phyloP scores from a whole-genome alignment of 2,113 vertebrate species.

The Silurus glanis region DNA sequence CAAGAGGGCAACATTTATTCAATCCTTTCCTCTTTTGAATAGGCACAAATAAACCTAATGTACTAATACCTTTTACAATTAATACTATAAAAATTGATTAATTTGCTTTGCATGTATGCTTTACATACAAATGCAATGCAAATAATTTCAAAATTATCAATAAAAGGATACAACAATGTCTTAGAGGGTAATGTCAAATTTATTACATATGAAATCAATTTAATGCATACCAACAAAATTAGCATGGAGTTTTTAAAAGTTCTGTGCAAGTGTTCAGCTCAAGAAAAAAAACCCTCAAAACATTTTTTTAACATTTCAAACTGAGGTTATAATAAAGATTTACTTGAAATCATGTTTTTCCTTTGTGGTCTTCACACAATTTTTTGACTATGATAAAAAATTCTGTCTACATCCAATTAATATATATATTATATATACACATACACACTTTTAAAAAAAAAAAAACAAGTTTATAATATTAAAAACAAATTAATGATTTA shows the following conservation, averaged over 20 bases:
- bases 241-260: background rate
- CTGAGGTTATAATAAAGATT: background rate
- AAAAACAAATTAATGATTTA: background rate
- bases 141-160: background rate
- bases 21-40: background rate
- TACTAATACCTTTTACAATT: too few relatives aligned
- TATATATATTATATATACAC: too few relatives aligned
- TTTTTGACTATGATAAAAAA: background rate
- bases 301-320: too few relatives aligned
- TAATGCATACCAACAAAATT: background rate
- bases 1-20: slow-evolving; percentile 37
- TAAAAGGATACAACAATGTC: background rate
- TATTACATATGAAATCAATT: background rate
- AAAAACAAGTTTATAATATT: background rate
- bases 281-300: too few relatives aligned
- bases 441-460: too few relatives aligned
- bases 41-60: background rate
- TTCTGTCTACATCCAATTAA: background rate
- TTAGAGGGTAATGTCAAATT: background rate
- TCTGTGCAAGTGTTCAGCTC: background rate
- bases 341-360: background rate
- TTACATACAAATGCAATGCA: background rate
- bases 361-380: background rate
- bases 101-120: too few relatives aligned
- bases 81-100: too few relatives aligned